phyloP scores from a whole-genome alignment of 2,888 invertebrate species.

The Fragum fragum region DNA sequence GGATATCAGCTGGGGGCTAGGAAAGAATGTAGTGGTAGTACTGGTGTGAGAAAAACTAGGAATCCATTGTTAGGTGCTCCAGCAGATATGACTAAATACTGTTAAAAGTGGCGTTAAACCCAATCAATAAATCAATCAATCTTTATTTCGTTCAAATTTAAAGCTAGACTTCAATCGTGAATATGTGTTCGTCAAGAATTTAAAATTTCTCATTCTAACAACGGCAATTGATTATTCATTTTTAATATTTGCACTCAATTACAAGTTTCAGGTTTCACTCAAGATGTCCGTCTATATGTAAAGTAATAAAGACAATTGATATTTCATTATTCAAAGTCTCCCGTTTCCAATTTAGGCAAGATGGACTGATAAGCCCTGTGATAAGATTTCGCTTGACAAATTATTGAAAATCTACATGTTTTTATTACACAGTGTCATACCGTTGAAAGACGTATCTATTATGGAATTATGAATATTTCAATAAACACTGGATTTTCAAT shows the following conservation, averaged over 20 bases:
- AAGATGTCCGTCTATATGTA: not conserved
- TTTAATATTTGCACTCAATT: not conserved
- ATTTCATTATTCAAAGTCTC: conserved; percentile 7
- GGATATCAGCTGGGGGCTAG: too few species aligned
- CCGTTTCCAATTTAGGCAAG: conserved; percentile 8
- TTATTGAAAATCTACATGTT: conserved; percentile 8
- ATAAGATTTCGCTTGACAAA: conserved; percentile 15
- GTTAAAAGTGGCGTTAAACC: too few species aligned
- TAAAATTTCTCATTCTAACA: too few species aligned
- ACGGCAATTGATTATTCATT: not conserved
- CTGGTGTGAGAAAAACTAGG: too few species aligned
- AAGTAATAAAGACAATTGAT: not conserved
- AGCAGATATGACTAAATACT: too few species aligned
- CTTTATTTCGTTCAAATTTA: too few species aligned
- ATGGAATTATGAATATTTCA: not conserved
- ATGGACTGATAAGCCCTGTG: not conserved
- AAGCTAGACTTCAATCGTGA: too few species aligned
- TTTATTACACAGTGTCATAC: not conserved
- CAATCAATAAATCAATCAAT: too few species aligned
- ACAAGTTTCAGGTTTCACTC: not conserved
- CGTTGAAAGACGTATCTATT: not conserved
- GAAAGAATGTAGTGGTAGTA: too few species aligned
- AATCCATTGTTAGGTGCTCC: too few species aligned
- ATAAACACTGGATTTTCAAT: not conserved
- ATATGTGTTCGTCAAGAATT: too few species aligned